Evolutionary conservation across 2,888 invertebrate genomes (phyloP).

Genomic region (Drosophila sordidula): DNA sequence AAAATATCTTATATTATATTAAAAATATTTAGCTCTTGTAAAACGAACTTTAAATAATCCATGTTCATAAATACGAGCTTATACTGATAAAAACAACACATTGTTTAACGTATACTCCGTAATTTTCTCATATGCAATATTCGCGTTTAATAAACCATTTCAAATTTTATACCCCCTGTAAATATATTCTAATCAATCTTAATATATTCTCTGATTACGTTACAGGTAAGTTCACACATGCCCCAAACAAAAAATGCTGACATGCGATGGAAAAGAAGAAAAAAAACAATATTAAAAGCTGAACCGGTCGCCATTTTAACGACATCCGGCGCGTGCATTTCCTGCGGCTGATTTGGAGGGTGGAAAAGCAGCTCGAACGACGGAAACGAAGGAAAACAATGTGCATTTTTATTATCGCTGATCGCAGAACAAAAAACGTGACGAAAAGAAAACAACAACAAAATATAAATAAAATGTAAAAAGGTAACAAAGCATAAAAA

Average conservation of each 20-base stretch:
- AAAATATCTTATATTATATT: too few relatives aligned
- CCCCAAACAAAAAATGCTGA: slow-evolving; percentile 29
- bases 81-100: neutral
- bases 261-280: slow-evolving; percentile 37
- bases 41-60: too few relatives aligned
- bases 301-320: slow-evolving; percentile 60
- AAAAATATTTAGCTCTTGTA: too few relatives aligned
- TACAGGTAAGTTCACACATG: slow-evolving; percentile 61
- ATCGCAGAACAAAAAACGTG: slow-evolving; percentile 68
- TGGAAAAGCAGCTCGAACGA: slow-evolving; percentile 10
- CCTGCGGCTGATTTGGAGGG: slow-evolving; percentile 45
- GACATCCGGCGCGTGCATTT: slow-evolving; percentile 75
- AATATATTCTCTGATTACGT: slow-evolving; percentile 50
- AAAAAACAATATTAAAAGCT: slow-evolving; percentile 37
- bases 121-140: neutral
- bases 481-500: slow-evolving; percentile 65
- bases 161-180: slow-evolving; percentile 4
- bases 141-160: slow-evolving; percentile 14
- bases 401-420: slow-evolving; percentile 57
- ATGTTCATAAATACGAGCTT: neutral
- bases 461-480: slow-evolving; percentile 12
- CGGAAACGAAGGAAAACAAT: slow-evolving; percentile 42
- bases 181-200: slow-evolving; percentile 53
- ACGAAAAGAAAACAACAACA: slow-evolving; percentile 65
- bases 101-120: neutral